Evolutionary conservation across 92 coral and sea anemone species (phyloP).

Genomic region (Siderastrea siderea): DNA sequence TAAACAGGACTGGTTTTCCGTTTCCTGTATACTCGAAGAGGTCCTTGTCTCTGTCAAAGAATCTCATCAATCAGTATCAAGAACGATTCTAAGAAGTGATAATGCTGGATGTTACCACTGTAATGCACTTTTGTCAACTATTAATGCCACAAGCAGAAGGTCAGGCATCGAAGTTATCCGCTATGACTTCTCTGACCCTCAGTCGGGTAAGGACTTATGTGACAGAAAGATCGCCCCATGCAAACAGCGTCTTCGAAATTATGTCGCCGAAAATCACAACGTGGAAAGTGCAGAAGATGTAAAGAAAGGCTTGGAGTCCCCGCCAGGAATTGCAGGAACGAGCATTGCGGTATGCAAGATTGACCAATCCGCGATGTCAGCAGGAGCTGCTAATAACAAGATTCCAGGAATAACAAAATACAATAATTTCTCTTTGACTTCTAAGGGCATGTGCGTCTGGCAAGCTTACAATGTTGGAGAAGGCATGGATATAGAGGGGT

Average conservation of each 20-base stretch:
- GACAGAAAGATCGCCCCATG: conserved; percentile 62
- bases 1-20: conserved; percentile 35
- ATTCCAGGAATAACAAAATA: conserved; percentile 40
- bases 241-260: conserved; percentile 50
- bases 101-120: conserved; percentile 71
- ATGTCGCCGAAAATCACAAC: conserved; percentile 53
- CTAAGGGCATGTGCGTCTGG: conserved; percentile 18
- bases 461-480: conserved; percentile 23
- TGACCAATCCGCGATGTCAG: neutral
- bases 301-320: conserved; percentile 51
- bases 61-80: conserved; percentile 37
- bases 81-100: conserved; percentile 50
- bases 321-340: conserved; percentile 50
- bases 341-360: conserved; percentile 50
- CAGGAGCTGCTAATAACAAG: conserved; percentile 49
- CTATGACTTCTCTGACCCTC: conserved; percentile 64
- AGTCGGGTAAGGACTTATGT: conserved; percentile 54
- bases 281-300: conserved; percentile 53
- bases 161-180: conserved; percentile 53
- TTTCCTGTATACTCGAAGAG: conserved; percentile 42
- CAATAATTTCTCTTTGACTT: conserved; percentile 49
- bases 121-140: conserved; percentile 58
- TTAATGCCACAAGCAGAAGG: conserved; percentile 37
- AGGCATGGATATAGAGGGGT: conserved; percentile 33
- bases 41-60: conserved; percentile 44